Conservation (phyloP, 2,797 vertebrate genomes). For the Varecia variegata region DNA sequence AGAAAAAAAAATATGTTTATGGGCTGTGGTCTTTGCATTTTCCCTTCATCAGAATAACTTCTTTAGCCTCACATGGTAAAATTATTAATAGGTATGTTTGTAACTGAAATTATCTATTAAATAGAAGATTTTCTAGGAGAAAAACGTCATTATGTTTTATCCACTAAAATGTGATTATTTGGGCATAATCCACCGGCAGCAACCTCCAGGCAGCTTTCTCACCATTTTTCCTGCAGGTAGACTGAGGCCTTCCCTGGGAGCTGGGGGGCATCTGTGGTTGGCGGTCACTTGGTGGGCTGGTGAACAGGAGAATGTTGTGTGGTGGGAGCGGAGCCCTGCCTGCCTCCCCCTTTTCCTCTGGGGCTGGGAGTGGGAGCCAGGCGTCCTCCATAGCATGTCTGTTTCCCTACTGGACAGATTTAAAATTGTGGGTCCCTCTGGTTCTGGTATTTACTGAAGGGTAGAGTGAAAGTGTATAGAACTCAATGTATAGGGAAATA, state of each 20-base stretch:
- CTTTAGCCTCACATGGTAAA: not conserved
- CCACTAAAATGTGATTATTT: not conserved
- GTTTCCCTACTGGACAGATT: not conserved
- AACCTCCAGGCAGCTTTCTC: not conserved
- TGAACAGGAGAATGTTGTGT: not conserved
- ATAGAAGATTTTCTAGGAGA: not conserved
- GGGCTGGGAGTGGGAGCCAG: not conserved
- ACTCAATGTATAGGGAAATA: not conserved
- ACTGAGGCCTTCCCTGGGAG: not conserved
- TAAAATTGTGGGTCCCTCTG: not conserved
- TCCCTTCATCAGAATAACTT: not conserved
- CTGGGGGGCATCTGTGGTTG: too few species aligned
- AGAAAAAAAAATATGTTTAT: not conserved
- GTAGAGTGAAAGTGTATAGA: not conserved
- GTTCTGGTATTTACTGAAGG: not conserved
- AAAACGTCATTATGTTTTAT: not conserved
- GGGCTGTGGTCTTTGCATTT: not conserved
- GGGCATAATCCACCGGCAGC: rapidly evolving
- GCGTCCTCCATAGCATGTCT: not conserved
- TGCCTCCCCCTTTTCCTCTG: not conserved
- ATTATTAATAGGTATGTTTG: not conserved
- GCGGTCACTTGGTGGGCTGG: not conserved
- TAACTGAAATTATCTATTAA: not conserved
- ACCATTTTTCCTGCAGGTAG: not conserved
- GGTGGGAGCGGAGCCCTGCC: not conserved